These are phyloP conservation scores for Pogonus chalceus DNA, from an alignment of 1,140 invertebrate species.

Conservation along the genomic window DNA sequence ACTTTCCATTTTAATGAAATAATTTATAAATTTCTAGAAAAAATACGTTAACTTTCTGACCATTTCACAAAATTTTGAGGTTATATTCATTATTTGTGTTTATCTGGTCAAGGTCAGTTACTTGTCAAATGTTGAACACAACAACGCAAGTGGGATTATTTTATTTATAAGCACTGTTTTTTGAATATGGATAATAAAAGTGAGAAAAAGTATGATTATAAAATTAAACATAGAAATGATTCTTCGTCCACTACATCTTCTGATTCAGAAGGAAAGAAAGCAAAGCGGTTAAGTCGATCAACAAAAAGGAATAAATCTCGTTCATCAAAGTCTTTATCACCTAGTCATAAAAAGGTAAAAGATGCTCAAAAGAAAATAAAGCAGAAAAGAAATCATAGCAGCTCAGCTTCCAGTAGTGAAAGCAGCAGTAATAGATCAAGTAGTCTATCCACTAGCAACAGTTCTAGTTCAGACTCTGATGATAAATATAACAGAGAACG, in stretches of 20 bases:
- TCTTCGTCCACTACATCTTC: background rate
- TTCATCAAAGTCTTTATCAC: background rate
- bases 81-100: conserved; percentile 10
- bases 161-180: too few species aligned
- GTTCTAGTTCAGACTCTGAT: conserved; percentile 9
- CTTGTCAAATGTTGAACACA: background rate
- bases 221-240: background rate
- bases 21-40: background rate
- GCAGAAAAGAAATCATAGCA: background rate
- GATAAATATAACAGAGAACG: conserved; percentile 2
- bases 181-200: too few species aligned
- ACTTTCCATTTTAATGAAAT: conserved; percentile 7
- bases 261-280: background rate
- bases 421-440: background rate
- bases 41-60: conserved; percentile 9
- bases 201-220: too few species aligned
- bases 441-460: too few species aligned
- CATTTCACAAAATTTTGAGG: conserved; percentile 11
- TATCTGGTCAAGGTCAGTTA: conserved; percentile 4
- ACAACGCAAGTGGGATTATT: too few species aligned
- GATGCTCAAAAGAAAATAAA: conserved; percentile 5
- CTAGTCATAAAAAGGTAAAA: background rate
- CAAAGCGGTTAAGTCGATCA: too few species aligned
- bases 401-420: conserved; percentile 6
- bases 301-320: background rate